A percentile compares a stretch with the other conserved stretches of the same genome.
Conservation (phyloP, 1,140 invertebrate genomes). For the Ditylenchus dipsaci region DNA sequence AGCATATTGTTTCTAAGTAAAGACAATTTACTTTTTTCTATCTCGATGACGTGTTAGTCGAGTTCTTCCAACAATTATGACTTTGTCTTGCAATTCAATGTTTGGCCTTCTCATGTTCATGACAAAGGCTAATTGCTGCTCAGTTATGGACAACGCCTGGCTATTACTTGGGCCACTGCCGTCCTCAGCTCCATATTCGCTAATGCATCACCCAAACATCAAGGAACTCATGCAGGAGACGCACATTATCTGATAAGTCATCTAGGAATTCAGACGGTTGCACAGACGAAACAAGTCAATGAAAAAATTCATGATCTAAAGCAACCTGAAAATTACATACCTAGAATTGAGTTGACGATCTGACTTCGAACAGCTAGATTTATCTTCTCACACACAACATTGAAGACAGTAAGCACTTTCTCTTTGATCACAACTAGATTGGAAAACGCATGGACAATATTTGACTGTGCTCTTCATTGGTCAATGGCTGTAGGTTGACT, state of each 20-base stretch:
- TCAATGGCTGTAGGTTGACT: slow-evolving; percentile 4
- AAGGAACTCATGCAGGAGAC: slow-evolving; percentile 39
- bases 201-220: slow-evolving; percentile 44
- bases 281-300: slow-evolving; percentile 46
- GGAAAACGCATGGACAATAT: slow-evolving; percentile 23
- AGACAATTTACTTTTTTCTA: too few relatives aligned
- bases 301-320: slow-evolving; percentile 17
- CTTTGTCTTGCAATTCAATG: background rate
- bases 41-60: slow-evolving; percentile 12
- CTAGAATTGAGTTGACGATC: slow-evolving; percentile 9
- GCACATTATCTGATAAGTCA: slow-evolving; percentile 20
- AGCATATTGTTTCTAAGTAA: too few relatives aligned
- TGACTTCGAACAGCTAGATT: slow-evolving; percentile 1
- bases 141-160: slow-evolving; percentile 17
- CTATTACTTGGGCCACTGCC: slow-evolving; percentile 11
- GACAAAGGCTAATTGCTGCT: slow-evolving; percentile 26
- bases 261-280: slow-evolving; percentile 6
- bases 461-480: background rate
- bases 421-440: slow-evolving; percentile 13
- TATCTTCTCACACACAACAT: background rate
- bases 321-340: slow-evolving; percentile 15
- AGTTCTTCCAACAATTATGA: slow-evolving; percentile 27
- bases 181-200: background rate
- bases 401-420: slow-evolving; percentile 26
- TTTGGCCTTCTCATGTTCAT: slow-evolving; percentile 25